Base-by-base conservation (phyloP, 2,888 invertebrate species). In the Sericinus montela region DNA sequence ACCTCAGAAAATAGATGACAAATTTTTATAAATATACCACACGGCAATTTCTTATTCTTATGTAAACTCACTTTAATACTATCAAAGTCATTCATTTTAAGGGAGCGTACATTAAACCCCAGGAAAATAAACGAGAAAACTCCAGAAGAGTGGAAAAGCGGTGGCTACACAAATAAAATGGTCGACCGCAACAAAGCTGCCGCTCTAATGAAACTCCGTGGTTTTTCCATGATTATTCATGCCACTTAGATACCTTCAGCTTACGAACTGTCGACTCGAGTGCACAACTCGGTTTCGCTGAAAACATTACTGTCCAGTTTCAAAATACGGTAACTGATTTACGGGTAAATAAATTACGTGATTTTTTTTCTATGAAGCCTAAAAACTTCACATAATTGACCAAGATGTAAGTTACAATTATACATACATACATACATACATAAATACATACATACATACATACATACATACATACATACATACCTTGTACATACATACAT, bases 141-240 rank as follows among this genome's bases (percentile, higher is more conserved):
- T 50, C 41, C 13, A 54, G 56, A 57, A 50, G 58, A 55, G 45
- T 30, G 42, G 50, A 55, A 62, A 61, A 60, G 60, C 56, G 57
- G 62, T 55, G 57, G 53, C 45, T 52, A 44, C 48, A 48, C 40
- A 54, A 55, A 52, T 54, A 60, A 53, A 54, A 58, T 51, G 51
- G 48, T 48, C 45, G 29, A 53, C 51, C 53, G 38, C 55, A 39
- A 37, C 55, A 53, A 47, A 52, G 55, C 54, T 55, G 53, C 51
- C 48, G 53, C 56, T 57, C 60, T 79, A 77, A 80, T 77, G 80
- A 78, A 78, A 77, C 65, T 64, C 65, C 57, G 76, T 58, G 76
- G 75, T 74, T 74, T 79, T 74, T 74, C 64, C 75, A 81, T 84
- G 80, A 79, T 74, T 83, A 84, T 80, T 81, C 82, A 82, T 80